Base-by-base conservation (phyloP, 2,888 invertebrate species). In the Drosophila paramelanica region DNA sequence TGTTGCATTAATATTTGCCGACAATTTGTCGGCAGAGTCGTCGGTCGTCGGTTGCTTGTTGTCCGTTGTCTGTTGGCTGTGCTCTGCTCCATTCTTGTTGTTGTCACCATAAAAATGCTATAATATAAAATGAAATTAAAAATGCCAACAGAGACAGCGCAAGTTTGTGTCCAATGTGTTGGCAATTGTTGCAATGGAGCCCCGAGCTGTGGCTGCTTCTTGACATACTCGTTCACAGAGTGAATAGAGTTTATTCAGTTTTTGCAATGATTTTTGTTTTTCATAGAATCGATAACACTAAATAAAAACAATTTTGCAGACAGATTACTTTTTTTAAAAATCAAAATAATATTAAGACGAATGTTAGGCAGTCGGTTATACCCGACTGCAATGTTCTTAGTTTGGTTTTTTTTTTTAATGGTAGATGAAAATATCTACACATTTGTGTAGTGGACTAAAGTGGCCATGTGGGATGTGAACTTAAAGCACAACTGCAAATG, bases 1-100 rank as follows among this genome's bases (percentile, higher is more conserved):
- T 84, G 82, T 82, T 80, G 83, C 83, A 84, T 84, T 84, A 87
- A 84, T 84, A 82, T 88, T 85, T 85, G 81, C 83, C 88, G 77
- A 86, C 85, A 88, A 85, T 88, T 85, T 85, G 85, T 88, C 81
- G 81, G 77, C 82, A 69, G 69, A 67, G 70, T 59, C 67, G 67
- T 60, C 56, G 53, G 20, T 42, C 51, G 36, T 53, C 27, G 55
- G 8, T 43, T 59, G 57, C 38, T 47, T 55, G 25, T 42, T 42
- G 17, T 17, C 17, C n/a, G 46, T 39, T 51, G 58, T 49, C 49
- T 70, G 51, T 47, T 47, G 36, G 23, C 14, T 51, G 45, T 62
- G 33, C 55, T 51, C 39, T 47, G 39, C 51, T 49, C 64, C 31
- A 36, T 25, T 73, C 39, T 49, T 66, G 42, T 53, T 47, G 65